Base-by-base conservation (phyloP, 2,888 invertebrate species). In the Scelioninae gen. 2 region DNA sequence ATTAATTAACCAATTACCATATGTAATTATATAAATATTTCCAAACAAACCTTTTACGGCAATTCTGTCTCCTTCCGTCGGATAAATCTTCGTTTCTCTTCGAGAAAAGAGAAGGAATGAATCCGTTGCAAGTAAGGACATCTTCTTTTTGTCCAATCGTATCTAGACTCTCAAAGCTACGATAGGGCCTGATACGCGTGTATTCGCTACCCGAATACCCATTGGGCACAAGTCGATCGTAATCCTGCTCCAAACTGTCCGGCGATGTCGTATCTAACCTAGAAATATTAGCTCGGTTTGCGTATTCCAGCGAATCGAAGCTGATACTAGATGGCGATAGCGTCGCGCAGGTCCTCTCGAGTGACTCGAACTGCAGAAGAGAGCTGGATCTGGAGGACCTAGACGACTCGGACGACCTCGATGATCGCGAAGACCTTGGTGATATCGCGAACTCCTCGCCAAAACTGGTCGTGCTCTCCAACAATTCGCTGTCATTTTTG, bases 311-410 rank as follows among this genome's bases (percentile, higher is more conserved):
- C 0, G 89, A 88, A 76, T 90, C 89, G 82, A 87, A 88, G 76
- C 89, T 89, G 77, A 85, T 82, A 76, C 86, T 82, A 77, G 87
- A 88, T 15, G 87, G 87, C 16, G 88, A 88, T 37, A 88, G 84
- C 0, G 89, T 87, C 72, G 89, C 89, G 80, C 92, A 88, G 79
- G 91, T 92, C 43, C 91, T 90, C 84, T 95, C 95, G 71, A 95
- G 87, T 2, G 93, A 93, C 87, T 95, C 95, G 86, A 95, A 95
- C 86, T 94, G 94, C 74, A 95, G 89, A 74, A 95, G 88, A 78
- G 94, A 94, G 76, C 93, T 93, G 73, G 94, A 93, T 76, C 94
- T 90, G 79, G 93, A 93, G 10, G 86, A 84, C 10, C 93, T 88
- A 48, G 92, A 92, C 60, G 89, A 87, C 65, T 85, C 88, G 48